Conservation (phyloP, 2,797 vertebrate species). For the Mus minutoides region DNA sequence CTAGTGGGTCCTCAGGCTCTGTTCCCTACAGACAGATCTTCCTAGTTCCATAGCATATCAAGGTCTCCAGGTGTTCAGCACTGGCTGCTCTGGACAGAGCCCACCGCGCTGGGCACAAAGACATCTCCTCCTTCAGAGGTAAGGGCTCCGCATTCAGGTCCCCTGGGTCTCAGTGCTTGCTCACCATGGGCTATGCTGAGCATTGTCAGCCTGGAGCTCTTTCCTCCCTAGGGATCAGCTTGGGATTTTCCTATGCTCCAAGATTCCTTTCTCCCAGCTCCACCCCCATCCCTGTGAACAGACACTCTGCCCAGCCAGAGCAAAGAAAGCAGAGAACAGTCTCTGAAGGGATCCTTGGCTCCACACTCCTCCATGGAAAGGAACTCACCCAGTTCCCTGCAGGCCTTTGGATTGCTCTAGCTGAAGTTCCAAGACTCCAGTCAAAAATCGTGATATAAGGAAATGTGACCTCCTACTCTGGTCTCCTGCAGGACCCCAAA, state of each 20-base stretch:
- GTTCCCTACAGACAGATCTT: background rate
- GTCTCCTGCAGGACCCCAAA: background rate
- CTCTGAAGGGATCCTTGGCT: too few species aligned
- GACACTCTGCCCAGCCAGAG: background rate
- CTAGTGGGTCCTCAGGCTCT: background rate
- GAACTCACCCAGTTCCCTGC: background rate
- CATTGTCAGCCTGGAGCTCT: accelerated
- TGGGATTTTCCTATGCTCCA: background rate
- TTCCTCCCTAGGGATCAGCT: background rate
- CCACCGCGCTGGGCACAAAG: background rate
- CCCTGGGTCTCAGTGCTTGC: background rate
- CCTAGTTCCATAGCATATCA: background rate
- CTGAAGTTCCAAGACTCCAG: background rate
- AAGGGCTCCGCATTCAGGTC: background rate
- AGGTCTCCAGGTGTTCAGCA: background rate
- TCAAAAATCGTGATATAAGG: background rate
- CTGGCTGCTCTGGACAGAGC: background rate
- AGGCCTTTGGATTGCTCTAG: background rate
- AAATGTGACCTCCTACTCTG: accelerated
- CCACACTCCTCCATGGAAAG: background rate
- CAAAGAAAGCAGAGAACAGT: background rate
- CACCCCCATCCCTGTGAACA: background rate
- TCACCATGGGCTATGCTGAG: background rate
- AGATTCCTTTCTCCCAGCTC: background rate
- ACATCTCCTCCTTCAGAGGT: background rate